These are phyloP conservation scores for Thamnophis elegans DNA, from an alignment of 2,797 vertebrate genomes.

Conservation along the genomic window DNA sequence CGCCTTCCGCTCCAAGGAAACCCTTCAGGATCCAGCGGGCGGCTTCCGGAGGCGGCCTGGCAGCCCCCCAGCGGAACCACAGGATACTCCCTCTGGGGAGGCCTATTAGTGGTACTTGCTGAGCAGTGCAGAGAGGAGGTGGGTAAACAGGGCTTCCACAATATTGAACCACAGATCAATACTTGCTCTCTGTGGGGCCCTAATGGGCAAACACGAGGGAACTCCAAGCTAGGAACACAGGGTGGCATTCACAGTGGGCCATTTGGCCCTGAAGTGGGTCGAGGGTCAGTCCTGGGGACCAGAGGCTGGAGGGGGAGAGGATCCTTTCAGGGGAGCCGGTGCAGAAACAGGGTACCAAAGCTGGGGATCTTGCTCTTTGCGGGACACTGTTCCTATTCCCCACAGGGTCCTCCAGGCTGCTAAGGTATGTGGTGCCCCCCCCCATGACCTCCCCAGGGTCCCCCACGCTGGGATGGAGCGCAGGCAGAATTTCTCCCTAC, in stretches of 20 bases:
- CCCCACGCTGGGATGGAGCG: neutral
- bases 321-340: neutral
- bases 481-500: slow-evolving; percentile 70
- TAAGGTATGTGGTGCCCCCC: fast-evolving
- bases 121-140: slow-evolving; percentile 43
- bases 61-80: neutral
- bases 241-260: neutral
- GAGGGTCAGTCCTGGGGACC: neutral
- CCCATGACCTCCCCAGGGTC: fast-evolving
- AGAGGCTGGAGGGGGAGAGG: neutral
- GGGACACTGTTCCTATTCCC: neutral
- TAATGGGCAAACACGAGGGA: slow-evolving; percentile 33
- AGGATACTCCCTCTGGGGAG: slow-evolving; percentile 8
- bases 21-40: neutral
- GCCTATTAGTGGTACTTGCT: slow-evolving; percentile 16
- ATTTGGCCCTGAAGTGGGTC: neutral
- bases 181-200: slow-evolving; percentile 61
- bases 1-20: neutral
- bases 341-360: neutral
- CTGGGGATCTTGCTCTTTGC: neutral
- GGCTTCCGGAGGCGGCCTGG: neutral
- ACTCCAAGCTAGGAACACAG: neutral
- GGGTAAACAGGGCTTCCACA: slow-evolving; percentile 59
- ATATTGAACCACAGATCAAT: slow-evolving; percentile 63
- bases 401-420: neutral